A percentile compares a stretch with the other conserved stretches of the same genome.
Evolutionary conservation across 2,113 vertebrate species (phyloP).

Genomic region (Xenopus tropicalis): UCB_Xtro_10.0 CM004447.2:124785001-124785500

Average conservation of each 20-base stretch:
- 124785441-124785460: slow-evolving; percentile 18
- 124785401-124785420: background rate
- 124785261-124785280: no score
- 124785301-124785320: no score
- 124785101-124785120: background rate
- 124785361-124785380: no score
- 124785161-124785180: background rate
- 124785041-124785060: background rate
- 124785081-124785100: background rate
- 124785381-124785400: background rate
- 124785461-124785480: slow-evolving; percentile 14
- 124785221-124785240: background rate
- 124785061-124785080: slow-evolving; percentile 15
- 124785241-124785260: no score
- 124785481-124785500: slow-evolving; percentile 21
- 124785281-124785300: no score
- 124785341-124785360: no score
- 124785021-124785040: background rate
- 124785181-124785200: background rate
- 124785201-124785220: background rate
- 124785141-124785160: background rate
- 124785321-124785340: no score
- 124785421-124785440: background rate
- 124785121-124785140: background rate
- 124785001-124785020: slow-evolving; percentile 9